Evolutionary conservation across 1,140 invertebrate genomes (phyloP), one percentile per base, ranked within the genome.

Genomic region (Planococcus citri): DNA sequence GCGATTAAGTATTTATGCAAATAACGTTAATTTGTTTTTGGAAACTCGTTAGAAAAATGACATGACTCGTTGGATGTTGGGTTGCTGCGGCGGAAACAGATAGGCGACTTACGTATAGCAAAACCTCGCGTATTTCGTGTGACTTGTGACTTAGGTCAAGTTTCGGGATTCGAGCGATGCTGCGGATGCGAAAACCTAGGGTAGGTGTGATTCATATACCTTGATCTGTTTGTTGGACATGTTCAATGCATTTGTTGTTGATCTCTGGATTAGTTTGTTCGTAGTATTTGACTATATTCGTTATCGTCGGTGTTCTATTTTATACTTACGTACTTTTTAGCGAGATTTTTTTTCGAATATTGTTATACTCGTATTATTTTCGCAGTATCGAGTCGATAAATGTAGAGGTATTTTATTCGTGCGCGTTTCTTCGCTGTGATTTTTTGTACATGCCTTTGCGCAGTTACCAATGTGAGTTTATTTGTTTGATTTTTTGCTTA

Each of bases 161-260:
- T 51, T 51, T 20, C 41, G 17, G 41, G 41, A 9, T 51, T 20
- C 41, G 17, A 17, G 41, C 17, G 17, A 51, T 17, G 6, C 41
- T 51, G 41, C 41, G 41, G 17, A 51, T 17, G n/a, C 41, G 41
- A 33, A 33, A 33, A 33, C n/a, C 12, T 51, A 51, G 41, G 41
- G 41, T 51, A 51, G 41, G 41, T 51, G 41, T 51, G n/a, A 51
- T 51, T 51, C 41, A 51, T 51, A 51, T 51, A 51, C 41, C 41
- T 51, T 51, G 41, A 51, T 51, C 41, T 51, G 41, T 51, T 51
- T 51, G 41, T 51, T 51, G 17, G 41, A 51, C 41, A 17, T 51
- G 41, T 51, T 51, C 41, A 51, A 51, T 17, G 41, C 41, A 51
- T 51, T 51, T 51, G 41, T 51, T 17, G 41, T 51, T 51, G 41